phyloP scores from a whole-genome alignment of 2,113 vertebrate species.

The Erythrocercus mccallii region DNA sequence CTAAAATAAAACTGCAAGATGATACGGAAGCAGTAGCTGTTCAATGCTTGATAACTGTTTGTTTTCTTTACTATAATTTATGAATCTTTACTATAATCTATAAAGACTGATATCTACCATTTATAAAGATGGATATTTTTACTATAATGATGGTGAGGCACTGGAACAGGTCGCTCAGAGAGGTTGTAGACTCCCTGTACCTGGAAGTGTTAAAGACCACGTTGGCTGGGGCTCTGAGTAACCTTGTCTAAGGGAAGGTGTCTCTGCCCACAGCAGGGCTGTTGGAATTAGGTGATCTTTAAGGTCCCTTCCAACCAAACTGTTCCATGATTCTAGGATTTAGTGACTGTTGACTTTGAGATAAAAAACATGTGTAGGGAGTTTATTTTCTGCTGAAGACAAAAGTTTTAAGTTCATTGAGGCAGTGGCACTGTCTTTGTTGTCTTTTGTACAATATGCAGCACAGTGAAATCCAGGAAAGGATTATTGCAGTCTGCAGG shows the following conservation, averaged over 20 bases:
- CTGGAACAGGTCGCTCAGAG: not conserved
- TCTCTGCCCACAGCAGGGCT: accelerated
- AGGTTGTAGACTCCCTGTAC: not conserved
- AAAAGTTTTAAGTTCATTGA: not conserved
- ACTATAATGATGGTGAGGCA: not conserved
- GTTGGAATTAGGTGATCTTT: not conserved
- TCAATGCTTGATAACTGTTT: not conserved
- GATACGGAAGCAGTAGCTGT: not conserved
- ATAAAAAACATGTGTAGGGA: not conserved
- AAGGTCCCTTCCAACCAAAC: not conserved
- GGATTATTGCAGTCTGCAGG: not conserved
- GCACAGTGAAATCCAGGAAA: not conserved
- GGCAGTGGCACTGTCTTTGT: not conserved
- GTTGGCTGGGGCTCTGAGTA: not conserved
- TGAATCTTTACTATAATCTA: not conserved
- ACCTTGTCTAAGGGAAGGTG: not conserved
- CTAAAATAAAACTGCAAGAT: not conserved
- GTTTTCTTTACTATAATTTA: not conserved
- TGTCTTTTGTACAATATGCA: not conserved
- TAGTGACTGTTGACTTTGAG: not conserved
- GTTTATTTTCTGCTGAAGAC: not conserved
- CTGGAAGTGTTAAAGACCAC: not conserved
- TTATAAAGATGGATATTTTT: not conserved
- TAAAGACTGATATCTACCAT: not conserved
- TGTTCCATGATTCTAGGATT: not conserved